Conservation (phyloP, 2,797 vertebrate genomes). For the Chiloscyllium punctatum region DNA sequence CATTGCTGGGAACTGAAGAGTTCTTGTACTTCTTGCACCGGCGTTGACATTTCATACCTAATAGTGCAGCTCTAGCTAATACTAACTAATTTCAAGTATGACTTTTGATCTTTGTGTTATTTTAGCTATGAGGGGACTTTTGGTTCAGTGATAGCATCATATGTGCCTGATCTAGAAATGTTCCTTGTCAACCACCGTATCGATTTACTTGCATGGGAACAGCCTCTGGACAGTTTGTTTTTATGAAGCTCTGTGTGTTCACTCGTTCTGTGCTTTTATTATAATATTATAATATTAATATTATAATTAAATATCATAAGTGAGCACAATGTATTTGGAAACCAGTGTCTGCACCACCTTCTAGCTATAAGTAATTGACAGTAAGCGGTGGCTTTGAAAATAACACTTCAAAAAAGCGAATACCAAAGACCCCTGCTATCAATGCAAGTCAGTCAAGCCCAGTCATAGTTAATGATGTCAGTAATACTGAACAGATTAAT, state of each 20-base stretch:
- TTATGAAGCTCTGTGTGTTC: neutral
- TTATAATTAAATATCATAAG: neutral
- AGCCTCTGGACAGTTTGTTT: neutral
- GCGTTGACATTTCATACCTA: neutral
- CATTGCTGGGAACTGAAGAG: neutral
- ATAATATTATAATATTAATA: too few species aligned
- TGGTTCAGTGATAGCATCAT: neutral
- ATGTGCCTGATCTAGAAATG: neutral
- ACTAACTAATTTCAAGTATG: neutral
- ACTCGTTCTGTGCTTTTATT: neutral
- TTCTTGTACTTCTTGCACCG: neutral
- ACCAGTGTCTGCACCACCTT: neutral
- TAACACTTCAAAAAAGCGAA: neutral
- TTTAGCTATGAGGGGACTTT: too few species aligned
- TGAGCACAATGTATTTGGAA: neutral
- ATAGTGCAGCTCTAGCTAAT: neutral
- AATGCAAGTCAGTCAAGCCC: neutral
- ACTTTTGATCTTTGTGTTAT: neutral
- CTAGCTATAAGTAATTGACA: neutral
- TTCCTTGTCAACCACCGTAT: neutral
- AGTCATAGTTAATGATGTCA: neutral
- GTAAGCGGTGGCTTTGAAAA: neutral
- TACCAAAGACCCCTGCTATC: neutral
- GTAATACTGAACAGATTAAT: neutral
- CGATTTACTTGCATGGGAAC: neutral